phyloP scores from a whole-genome alignment of 2,888 invertebrate genomes.

The Archips crataeganus region DNA sequence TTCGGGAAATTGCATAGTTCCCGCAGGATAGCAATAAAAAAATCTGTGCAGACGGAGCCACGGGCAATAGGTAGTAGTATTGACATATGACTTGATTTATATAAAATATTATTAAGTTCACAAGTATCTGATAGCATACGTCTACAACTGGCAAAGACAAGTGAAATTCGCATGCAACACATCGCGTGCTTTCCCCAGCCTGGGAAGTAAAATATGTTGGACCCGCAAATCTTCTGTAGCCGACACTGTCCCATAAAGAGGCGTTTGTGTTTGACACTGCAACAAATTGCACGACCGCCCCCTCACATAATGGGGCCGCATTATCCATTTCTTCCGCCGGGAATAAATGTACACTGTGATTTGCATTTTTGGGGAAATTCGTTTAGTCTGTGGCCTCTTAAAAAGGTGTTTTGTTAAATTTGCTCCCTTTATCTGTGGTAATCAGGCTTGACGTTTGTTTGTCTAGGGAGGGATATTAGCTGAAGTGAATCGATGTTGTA shows the following conservation, averaged over 20 bases:
- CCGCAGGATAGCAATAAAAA: no score
- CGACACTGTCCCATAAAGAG: slow-evolving; percentile 41
- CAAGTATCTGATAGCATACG: not conserved
- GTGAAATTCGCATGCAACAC: not conserved
- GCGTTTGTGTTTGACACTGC: slow-evolving; percentile 51
- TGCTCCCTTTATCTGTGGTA: slow-evolving; percentile 7
- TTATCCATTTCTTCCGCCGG: slow-evolving; percentile 36
- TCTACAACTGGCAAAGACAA: not conserved
- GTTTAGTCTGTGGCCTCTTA: slow-evolving; percentile 23
- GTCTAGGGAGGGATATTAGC: not conserved
- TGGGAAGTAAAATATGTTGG: slow-evolving; percentile 9
- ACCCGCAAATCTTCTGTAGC: slow-evolving; percentile 43
- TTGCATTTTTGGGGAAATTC: slow-evolving; percentile 38
- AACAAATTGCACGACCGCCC: slow-evolving; percentile 48
- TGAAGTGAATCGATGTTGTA: not conserved
- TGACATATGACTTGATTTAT: no score
- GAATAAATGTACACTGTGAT: slow-evolving; percentile 41
- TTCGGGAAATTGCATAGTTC: no score
- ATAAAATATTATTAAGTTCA: no score
- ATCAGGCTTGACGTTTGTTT: not conserved
- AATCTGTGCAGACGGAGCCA: no score
- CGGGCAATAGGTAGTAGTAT: no score
- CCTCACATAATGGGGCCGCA: slow-evolving; percentile 35
- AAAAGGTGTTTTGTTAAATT: slow-evolving; percentile 31
- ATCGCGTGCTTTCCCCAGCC: not conserved